Evolutionary conservation across 2,888 invertebrate species (phyloP), one percentile per base, ranked within the genome.

Genomic region (Antheraea assamensis): DNA sequence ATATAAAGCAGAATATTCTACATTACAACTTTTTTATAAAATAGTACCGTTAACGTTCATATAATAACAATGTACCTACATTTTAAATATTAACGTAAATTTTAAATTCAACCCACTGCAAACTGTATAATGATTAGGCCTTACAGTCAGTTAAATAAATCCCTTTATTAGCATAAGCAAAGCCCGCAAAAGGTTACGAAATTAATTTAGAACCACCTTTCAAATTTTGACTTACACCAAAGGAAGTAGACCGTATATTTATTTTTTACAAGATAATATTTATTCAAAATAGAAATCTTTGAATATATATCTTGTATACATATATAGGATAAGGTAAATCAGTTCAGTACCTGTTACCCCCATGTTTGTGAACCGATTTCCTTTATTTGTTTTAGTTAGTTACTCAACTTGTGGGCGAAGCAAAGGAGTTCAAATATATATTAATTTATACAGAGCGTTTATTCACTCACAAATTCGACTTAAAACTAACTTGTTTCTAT

Each of bases 101-200:
- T 68, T 35, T 35, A 68, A 68, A 68, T 68, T 68, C n/a, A 68
- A 21, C 35, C 35, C 15, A 68, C 35, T 68, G 35, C 10, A 35
- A 68, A 68, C 68, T 35, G 68, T 68, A 68, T 68, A 68, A 68
- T 68, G 31, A 68, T 35, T 68, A 35, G 35, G 35, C 68, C 35
- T 35, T 68, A 68, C 35, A 68, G n/a, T 68, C 35, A 68, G 31
- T 68, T 68, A 68, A 68, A 68, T 68, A 68, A 68, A 68, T 68
- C 35, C 68, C 35, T 35, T 68, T 68, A 68, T 68, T 68, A 35
- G 68, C 68, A 68, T 68, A 68, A 68, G 68, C 68, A n/a, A 68
- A 68, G 68, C 68, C 35, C n/a, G 68, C 21, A 68, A 68, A 68
- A 68, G 68, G 68, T 68, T 68, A 68, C 68, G 68, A 68, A 68